Conservation (phyloP, 2,888 invertebrate genomes). For the Plebejus anna region DNA sequence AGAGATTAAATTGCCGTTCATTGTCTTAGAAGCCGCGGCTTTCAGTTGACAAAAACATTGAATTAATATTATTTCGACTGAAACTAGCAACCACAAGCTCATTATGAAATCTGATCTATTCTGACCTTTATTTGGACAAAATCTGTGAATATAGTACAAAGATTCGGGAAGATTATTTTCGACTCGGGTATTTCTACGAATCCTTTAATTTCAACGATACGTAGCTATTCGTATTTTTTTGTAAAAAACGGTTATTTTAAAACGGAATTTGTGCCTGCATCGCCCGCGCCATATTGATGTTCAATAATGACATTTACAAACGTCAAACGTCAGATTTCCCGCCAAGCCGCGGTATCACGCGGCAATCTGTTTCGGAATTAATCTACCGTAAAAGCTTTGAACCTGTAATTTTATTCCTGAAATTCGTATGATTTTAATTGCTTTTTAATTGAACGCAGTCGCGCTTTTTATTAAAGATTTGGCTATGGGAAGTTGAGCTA, state of each 20-base stretch:
- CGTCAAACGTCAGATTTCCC: conserved; percentile 54
- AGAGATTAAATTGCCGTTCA: conserved; percentile 54
- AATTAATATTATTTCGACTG: conserved; percentile 18
- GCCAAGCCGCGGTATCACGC: conserved; percentile 27
- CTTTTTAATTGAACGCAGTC: conserved; percentile 7
- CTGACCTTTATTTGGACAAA: not conserved
- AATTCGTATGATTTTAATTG: conserved; percentile 22
- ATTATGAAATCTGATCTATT: not conserved
- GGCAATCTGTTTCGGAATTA: conserved; percentile 34
- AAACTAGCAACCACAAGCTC: conserved; percentile 12
- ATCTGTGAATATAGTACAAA: not conserved
- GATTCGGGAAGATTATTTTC: not conserved
- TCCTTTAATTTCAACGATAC: not conserved
- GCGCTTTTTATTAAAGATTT: not conserved
- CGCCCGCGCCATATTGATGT: conserved; percentile 35
- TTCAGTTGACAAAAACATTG: conserved; percentile 36
- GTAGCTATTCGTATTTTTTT: not conserved
- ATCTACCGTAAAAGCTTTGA: conserved; percentile 39
- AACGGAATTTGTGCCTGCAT: conserved; percentile 9
- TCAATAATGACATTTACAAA: conserved; percentile 47
- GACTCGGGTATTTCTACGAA: not conserved
- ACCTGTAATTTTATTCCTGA: conserved; percentile 28
- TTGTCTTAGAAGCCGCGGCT: conserved; percentile 39
- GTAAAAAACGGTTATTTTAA: not conserved
- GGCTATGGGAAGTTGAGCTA: not conserved